Evolutionary conservation across 2,113 vertebrate genomes (phyloP).

Genomic region (Gymnarchus niloticus): DNA sequence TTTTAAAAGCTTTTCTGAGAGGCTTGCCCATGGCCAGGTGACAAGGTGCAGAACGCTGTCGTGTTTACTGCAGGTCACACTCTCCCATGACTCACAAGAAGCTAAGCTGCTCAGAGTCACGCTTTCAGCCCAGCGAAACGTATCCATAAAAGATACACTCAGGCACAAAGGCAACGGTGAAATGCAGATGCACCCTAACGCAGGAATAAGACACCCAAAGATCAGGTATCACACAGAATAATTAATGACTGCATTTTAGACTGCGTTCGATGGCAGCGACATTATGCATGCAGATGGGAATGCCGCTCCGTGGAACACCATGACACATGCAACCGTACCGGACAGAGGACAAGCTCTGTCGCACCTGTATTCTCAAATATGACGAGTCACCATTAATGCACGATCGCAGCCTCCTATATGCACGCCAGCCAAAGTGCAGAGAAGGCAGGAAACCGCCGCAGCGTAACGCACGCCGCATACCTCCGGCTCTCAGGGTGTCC

Average conservation of each 20-base stretch:
- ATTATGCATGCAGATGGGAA: constrained; percentile 27
- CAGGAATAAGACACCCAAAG: constrained; percentile 36
- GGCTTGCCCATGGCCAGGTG: not conserved
- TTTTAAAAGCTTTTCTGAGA: not conserved
- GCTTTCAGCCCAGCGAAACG: not conserved
- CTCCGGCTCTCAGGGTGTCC: constrained; percentile 12
- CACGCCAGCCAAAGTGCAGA: constrained; percentile 15
- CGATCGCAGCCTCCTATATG: not conserved
- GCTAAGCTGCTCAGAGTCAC: not conserved
- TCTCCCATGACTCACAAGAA: not conserved
- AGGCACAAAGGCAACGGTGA: not conserved
- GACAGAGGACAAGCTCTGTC: constrained; percentile 20
- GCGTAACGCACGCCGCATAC: constrained; percentile 27
- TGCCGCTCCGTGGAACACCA: constrained; percentile 21
- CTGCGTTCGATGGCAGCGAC: constrained; percentile 30
- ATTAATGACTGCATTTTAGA: constrained; percentile 44
- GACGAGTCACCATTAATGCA: not conserved
- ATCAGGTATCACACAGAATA: constrained; percentile 45
- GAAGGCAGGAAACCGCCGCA: constrained; percentile 32
- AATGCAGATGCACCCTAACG: constrained; percentile 23
- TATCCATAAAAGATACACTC: constrained; percentile 4
- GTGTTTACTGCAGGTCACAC: not conserved
- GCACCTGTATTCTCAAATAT: constrained; percentile 14
- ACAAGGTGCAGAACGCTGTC: not conserved
- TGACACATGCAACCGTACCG: constrained; percentile 19